phyloP scores from a whole-genome alignment of 2,797 vertebrate species.

The Pangasius macronema region DNA sequence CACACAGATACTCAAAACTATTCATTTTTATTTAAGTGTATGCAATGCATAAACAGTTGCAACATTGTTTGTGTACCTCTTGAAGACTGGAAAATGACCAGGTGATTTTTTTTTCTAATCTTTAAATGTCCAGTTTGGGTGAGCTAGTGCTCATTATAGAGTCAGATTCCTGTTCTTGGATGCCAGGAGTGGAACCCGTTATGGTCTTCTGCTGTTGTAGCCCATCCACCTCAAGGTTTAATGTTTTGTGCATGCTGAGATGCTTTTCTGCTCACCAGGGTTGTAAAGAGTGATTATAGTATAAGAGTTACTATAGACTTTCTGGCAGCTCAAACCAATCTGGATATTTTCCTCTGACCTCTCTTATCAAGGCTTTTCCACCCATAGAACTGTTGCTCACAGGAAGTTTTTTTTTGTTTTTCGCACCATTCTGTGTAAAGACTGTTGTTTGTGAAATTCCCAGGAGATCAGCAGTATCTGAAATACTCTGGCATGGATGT shows the following conservation, averaged over 20 bases:
- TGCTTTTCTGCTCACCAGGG: no score
- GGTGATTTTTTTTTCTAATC: no score
- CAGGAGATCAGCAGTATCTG: background rate
- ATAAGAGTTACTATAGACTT: background rate
- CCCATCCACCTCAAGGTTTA: no score
- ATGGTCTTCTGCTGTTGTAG: no score
- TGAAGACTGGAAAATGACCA: background rate
- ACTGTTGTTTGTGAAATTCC: background rate
- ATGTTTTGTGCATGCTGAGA: no score
- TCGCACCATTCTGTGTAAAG: background rate
- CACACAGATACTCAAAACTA: background rate
- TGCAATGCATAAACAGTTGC: background rate
- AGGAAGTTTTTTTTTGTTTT: background rate
- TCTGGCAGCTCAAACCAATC: background rate
- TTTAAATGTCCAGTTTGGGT: no score
- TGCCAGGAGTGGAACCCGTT: no score
- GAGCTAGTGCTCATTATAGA: no score
- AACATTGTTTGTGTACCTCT: background rate
- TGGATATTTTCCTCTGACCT: background rate
- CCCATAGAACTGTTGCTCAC: background rate
- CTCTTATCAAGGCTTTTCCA: background rate
- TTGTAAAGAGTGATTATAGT: no score
- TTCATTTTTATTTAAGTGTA: no score
- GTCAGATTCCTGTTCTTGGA: no score
- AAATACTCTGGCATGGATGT: background rate